phyloP scores from a whole-genome alignment of 2,797 vertebrate genomes.

The Martes flavigula region DNA sequence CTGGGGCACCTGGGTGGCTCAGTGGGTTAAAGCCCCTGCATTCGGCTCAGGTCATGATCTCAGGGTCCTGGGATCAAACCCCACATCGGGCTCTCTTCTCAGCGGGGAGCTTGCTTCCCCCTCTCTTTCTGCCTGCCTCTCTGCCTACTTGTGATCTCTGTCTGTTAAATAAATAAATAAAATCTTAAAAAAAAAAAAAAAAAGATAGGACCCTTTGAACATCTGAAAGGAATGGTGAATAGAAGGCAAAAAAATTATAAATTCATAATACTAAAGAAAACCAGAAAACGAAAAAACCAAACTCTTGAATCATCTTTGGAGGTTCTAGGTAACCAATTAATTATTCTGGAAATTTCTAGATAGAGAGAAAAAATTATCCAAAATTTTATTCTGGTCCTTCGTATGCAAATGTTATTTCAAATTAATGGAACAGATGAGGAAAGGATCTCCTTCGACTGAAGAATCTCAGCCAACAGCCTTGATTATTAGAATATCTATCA shows the following conservation, averaged over 20 bases:
- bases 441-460: background rate
- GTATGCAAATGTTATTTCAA: background rate
- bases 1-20: background rate
- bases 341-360: background rate
- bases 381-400: background rate
- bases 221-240: background rate
- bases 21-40: too few species aligned
- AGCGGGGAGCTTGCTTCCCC: too few species aligned
- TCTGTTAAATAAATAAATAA: too few species aligned
- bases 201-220: background rate
- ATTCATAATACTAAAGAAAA: background rate
- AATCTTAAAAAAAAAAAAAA: background rate
- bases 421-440: background rate
- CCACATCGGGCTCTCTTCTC: too few species aligned
- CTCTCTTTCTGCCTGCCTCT: too few species aligned
- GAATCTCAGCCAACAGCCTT: background rate
- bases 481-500: background rate
- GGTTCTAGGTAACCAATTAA: background rate
- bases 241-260: background rate
- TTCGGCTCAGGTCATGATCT: too few species aligned
- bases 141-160: too few species aligned
- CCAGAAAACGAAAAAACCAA: background rate
- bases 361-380: background rate
- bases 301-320: background rate
- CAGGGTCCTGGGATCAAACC: too few species aligned